Evolutionary conservation across 2,888 invertebrate genomes (phyloP).

Genomic region (Sinopyrophorus schimmeli): DNA sequence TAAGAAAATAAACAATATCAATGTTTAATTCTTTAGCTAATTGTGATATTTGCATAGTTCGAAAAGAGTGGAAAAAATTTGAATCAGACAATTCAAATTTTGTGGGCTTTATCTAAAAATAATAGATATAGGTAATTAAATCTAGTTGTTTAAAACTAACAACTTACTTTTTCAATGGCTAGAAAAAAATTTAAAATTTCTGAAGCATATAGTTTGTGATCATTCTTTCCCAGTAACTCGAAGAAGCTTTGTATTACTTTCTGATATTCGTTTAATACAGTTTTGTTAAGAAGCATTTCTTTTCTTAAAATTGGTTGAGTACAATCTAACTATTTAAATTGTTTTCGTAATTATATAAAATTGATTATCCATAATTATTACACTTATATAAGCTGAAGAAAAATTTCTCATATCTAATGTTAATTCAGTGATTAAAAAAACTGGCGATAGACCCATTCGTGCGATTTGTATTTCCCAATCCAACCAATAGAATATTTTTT

Average conservation of each 20-base stretch:
- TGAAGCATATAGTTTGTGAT: not conserved
- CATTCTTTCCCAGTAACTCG: not conserved
- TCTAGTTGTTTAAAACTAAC: not conserved
- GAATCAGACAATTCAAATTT: not conserved
- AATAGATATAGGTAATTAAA: not conserved
- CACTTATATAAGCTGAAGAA: not conserved
- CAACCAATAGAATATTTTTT: slow-evolving; percentile 4
- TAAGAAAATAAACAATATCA: not conserved
- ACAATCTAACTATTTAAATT: slow-evolving; percentile 11
- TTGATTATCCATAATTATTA: not conserved
- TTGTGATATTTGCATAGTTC: not conserved
- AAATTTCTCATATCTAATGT: not conserved
- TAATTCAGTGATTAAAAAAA: not conserved
- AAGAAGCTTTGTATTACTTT: not conserved
- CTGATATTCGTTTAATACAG: not conserved
- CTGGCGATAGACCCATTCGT: slow-evolving; percentile 1
- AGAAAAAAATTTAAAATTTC: slow-evolving; percentile 1
- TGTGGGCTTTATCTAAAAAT: slow-evolving; percentile 6
- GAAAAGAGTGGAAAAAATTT: slow-evolving; percentile 6
- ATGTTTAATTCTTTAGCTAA: not conserved
- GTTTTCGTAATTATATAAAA: not conserved
- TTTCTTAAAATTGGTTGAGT: not conserved
- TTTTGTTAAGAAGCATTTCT: not conserved
- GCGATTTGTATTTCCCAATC: not conserved
- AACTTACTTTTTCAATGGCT: slow-evolving; percentile 4